Evolutionary conservation across 1,140 invertebrate species (phyloP).

Genomic region (Cydia strobilella): DNA sequence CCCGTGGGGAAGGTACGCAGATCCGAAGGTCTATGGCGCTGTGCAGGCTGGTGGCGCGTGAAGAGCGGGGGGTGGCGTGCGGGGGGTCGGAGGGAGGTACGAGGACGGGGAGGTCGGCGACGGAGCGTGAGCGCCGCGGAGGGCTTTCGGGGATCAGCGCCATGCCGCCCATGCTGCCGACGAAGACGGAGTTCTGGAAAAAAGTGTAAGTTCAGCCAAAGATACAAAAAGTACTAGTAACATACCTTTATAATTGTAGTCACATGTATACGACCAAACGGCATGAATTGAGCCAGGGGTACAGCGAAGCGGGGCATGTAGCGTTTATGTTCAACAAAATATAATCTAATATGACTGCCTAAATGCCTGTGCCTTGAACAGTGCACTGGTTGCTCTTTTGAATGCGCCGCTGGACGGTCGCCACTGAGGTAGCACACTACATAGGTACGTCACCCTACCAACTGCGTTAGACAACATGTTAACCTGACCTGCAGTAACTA

Average conservation of each 20-base stretch:
- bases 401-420: too few relatives aligned
- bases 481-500: not conserved
- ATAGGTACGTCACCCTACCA: too few relatives aligned
- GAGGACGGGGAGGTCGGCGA: constrained; percentile 89
- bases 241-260: not conserved
- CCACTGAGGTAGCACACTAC: too few relatives aligned
- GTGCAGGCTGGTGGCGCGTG: constrained; percentile 68
- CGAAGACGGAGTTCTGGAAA: constrained; percentile 91
- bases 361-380: too few relatives aligned
- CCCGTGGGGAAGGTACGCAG: constrained; percentile 61
- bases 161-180: constrained; percentile 84
- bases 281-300: too few relatives aligned
- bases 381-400: too few relatives aligned
- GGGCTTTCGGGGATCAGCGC: constrained; percentile 81
- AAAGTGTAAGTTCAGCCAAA: constrained; percentile 12
- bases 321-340: too few relatives aligned
- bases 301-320: too few relatives aligned
- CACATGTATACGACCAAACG: too few relatives aligned
- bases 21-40: constrained; percentile 68
- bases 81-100: constrained; percentile 79
- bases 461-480: too few relatives aligned
- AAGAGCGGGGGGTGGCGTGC: constrained; percentile 60
- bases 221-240: not conserved
- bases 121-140: constrained; percentile 88
- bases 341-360: too few relatives aligned